phyloP scores from a whole-genome alignment of 1,140 invertebrate genomes.

The Oryzaephilus surinamensis region DNA sequence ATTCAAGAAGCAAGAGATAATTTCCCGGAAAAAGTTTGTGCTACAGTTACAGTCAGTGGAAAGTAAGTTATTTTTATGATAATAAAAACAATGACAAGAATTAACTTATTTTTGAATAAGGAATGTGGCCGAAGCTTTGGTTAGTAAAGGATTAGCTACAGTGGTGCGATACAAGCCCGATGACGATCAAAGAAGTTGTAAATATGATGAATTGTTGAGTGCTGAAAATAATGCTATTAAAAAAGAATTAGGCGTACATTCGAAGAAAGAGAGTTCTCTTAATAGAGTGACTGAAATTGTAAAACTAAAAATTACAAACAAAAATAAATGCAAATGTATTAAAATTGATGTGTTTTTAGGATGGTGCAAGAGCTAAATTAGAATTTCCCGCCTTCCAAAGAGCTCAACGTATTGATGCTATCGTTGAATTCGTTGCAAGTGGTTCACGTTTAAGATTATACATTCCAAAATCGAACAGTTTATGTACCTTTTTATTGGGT shows the following conservation, averaged over 20 bases:
- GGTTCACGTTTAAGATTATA: constrained; percentile 87
- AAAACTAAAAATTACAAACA: too few species aligned
- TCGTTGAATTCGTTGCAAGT: constrained; percentile 92
- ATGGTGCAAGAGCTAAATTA: constrained; percentile 78
- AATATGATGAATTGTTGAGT: constrained; percentile 86
- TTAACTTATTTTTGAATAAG: constrained; percentile 36
- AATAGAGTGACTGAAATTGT: constrained; percentile 85
- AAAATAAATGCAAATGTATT: too few species aligned
- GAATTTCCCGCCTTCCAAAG: constrained; percentile 86
- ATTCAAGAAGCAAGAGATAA: constrained; percentile 87
- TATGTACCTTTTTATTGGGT: constrained; percentile 89
- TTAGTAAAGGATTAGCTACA: constrained; percentile 83
- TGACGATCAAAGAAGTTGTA: constrained; percentile 89
- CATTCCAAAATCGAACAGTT: constrained; percentile 87
- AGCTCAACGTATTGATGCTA: constrained; percentile 70
- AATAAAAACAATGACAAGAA: neutral
- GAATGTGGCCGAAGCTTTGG: constrained; percentile 90
- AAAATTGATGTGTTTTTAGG: constrained; percentile 35
- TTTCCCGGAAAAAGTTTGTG: constrained; percentile 92
- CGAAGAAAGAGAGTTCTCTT: constrained; percentile 72
- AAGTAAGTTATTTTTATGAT: constrained; percentile 48
- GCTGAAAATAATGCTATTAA: constrained; percentile 91
- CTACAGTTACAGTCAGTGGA: constrained; percentile 77
- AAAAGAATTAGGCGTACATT: constrained; percentile 68
- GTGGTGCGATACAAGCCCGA: constrained; percentile 90